Evolutionary conservation across 2,888 invertebrate species (phyloP), one percentile per base, ranked within the genome.

Genomic region (Aelia acuminata): DNA sequence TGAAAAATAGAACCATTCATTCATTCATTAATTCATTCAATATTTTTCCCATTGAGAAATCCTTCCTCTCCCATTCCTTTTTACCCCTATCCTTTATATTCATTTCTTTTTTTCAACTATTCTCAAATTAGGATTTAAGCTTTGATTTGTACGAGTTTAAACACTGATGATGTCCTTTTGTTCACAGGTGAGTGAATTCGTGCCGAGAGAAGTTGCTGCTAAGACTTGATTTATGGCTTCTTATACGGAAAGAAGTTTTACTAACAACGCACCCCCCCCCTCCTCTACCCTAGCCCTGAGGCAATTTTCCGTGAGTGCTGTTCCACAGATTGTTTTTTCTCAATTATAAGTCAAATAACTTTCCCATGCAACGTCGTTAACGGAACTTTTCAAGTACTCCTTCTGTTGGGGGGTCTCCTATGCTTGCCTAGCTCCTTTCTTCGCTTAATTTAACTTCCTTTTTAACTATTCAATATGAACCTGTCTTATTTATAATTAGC

Each of bases 301-400:
- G 39, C 80, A 80, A 80, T 80, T 80, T 80, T 80, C 80, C 43
- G 39, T 80, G 80, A 80, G 80, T 80, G 80, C 80, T 80, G 80
- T 80, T 80, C 80, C 43, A 39, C 43, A 80, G 80, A 80, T 80
- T 80, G 80, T 80, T 80, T 80, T 80, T 80, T 80, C 80, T 80
- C 80, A 80, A 80, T 80, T 80, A 80, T 80, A 80, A 80, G 80
- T 80, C 80, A 80, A 80, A 80, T 80, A 80, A 80, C 80, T 80
- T 43, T 43, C 80, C 80, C 80, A 80, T 80, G 80, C 80, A 80
- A 80, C 80, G 31, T 80, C 80, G 80, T 80, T 80, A 80, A 43
- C 39, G 43, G 43, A 80, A 80, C 80, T 80, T 80, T 80, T 80
- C 80, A 80, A 80, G 80, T 80, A 43, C 63, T 63, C 22, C 50